These are phyloP conservation scores for Oceanodroma tethys DNA, from an alignment of 2,113 vertebrate species.

Conservation along the genomic window DNA sequence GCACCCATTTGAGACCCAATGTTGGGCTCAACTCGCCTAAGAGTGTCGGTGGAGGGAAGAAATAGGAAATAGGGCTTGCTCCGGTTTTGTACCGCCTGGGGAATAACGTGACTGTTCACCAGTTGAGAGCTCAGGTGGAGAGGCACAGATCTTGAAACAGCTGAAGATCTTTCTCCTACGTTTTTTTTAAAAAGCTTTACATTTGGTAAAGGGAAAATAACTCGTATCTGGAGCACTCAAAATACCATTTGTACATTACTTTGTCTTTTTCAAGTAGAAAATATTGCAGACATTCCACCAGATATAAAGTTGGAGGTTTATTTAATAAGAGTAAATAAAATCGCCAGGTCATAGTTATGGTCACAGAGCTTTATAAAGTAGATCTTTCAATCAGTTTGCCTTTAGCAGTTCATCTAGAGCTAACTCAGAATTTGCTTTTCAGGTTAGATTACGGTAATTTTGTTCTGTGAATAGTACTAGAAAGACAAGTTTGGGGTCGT, in stretches of 20 bases:
- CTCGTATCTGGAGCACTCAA: not conserved
- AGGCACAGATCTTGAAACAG: not conserved
- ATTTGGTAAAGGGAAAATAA: not conserved
- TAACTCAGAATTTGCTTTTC: not conserved
- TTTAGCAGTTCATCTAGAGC: not conserved
- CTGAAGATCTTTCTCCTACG: not conserved
- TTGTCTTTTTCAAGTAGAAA: not conserved
- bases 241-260: not conserved
- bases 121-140: not conserved
- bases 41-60: not conserved
- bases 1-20: not conserved
- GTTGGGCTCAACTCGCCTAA: accelerated
- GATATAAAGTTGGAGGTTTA: not conserved
- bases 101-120: not conserved
- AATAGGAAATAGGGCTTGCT: not conserved
- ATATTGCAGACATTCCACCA: not conserved
- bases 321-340: not conserved
- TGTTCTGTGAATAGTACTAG: not conserved
- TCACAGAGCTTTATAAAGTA: not conserved
- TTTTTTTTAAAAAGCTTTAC: not conserved
- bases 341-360: not conserved
- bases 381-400: not conserved
- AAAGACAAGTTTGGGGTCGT: not conserved
- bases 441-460: not conserved
- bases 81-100: not conserved